Evolutionary conservation across 2,797 vertebrate species (phyloP), one percentile per base, ranked within the genome.

Genomic region (Enteromius thamalakanensis): DNA sequence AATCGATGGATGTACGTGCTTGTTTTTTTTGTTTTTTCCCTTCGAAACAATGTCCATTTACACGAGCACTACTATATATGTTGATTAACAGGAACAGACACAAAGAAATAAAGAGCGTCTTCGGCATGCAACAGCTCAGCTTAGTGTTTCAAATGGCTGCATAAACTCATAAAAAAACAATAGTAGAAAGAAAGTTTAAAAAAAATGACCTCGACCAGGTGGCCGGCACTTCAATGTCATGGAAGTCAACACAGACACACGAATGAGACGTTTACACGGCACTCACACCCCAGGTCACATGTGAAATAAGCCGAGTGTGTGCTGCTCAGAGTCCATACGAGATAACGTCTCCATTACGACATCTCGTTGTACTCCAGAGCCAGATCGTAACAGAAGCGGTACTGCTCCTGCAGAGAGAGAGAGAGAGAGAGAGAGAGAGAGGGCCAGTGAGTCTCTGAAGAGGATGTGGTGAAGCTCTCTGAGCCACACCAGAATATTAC

Each of bases 351-450:
- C 0, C 87, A 93, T 94, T 98, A 99, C 4, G 97, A 98, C 1
- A 97, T 97, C 88, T 99, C 98, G 79, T 98, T 95, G 91, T 97
- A 99, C 91, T 99, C 98, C 94, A 99, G 90, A 0, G 97, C 95
- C 76, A 99, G 95, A 49, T 99, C 98, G 0, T 99, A 99, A 92
- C 97, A 98, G 94, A 99, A 99, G 53, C 98, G 96, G 88, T 99
- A 99, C 88, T 99, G 98, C 84, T 99, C 98, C 98, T 99, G 90
- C 26, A 84, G 74, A 78, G 14, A 76, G 1, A 76, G 32, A 78
- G 14, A 76, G 1, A 76, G 32, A 47, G 12, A 47, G 42, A 76
- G 65, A 84, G 86, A 76, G 65, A 84, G 86, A 84, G 26, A 26
- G 26, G 26, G 26, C 26, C 26, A 26, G 26, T 26, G 26, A 26